Percentiles rank a stretch among this genome's conserved stretches.
Evolutionary conservation across 2,113 vertebrate species (phyloP).

Genomic region (Ammodytes marinus): DNA sequence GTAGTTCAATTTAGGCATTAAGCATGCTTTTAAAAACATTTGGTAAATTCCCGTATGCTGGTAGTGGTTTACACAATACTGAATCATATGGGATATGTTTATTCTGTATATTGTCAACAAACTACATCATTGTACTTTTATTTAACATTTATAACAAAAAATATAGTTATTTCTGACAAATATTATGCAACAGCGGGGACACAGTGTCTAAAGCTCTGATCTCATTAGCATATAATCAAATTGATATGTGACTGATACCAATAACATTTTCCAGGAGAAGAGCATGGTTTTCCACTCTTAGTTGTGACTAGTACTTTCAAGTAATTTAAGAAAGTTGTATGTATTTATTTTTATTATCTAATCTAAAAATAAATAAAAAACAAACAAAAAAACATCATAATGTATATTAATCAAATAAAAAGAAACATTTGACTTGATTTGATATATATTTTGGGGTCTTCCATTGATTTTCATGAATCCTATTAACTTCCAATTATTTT

Average conservation of each 20-base stretch:
- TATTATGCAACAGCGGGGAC: not conserved
- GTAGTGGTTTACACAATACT: not conserved
- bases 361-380: not conserved
- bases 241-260: conserved; percentile 10
- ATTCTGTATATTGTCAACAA: not conserved
- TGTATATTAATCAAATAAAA: not conserved
- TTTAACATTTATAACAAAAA: not conserved
- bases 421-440: not conserved
- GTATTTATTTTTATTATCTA: not conserved
- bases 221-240: conserved; percentile 36
- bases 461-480: not conserved
- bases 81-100: not conserved
- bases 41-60: not conserved
- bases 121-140: too few species aligned
- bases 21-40: not conserved
- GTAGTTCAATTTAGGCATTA: conserved; percentile 10
- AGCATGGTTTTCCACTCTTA: not conserved
- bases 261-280: not conserved
- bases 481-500: not conserved
- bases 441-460: not conserved
- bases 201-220: conserved; percentile 4
- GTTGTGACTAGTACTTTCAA: not conserved
- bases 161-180: not conserved
- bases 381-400: not conserved
- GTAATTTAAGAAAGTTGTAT: not conserved